phyloP scores from a whole-genome alignment of 2,888 invertebrate genomes.

The Agonopterix alstromeriana region DNA sequence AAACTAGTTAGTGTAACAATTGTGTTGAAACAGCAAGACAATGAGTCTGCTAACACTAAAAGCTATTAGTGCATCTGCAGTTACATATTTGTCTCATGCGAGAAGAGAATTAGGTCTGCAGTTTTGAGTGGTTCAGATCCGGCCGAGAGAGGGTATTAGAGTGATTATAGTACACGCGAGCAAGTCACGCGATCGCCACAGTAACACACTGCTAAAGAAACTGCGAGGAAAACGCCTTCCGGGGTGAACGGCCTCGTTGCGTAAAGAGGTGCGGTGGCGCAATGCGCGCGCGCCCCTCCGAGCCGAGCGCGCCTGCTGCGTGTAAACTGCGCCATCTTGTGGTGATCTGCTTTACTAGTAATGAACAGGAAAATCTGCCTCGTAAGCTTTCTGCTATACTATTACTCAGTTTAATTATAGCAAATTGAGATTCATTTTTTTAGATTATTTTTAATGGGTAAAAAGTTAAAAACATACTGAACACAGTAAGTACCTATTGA shows the following conservation, averaged over 20 bases:
- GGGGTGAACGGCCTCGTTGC: constrained; percentile 74
- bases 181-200: constrained; percentile 68
- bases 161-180: constrained; percentile 52
- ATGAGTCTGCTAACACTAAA: too few species aligned
- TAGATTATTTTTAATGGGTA: too few species aligned
- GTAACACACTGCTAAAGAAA: constrained; percentile 72
- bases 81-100: constrained; percentile 39
- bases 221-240: constrained; percentile 73
- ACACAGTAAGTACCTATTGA: too few species aligned
- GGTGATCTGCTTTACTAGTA: constrained; percentile 16
- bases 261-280: constrained; percentile 61
- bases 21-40: neutral
- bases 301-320: constrained; percentile 20
- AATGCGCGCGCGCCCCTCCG: constrained; percentile 46
- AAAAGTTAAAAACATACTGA: too few species aligned
- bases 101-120: constrained; percentile 50
- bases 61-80: constrained; percentile 25
- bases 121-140: constrained; percentile 42
- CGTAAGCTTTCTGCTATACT: too few species aligned
- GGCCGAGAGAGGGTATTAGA: constrained; percentile 38
- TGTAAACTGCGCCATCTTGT: constrained; percentile 42
- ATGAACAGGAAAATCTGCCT: constrained; percentile 1
- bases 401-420: too few species aligned
- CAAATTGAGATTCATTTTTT: too few species aligned
- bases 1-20: neutral